Conservation (phyloP, 2,888 invertebrate species). For the Agriopis leucophaearia region DNA sequence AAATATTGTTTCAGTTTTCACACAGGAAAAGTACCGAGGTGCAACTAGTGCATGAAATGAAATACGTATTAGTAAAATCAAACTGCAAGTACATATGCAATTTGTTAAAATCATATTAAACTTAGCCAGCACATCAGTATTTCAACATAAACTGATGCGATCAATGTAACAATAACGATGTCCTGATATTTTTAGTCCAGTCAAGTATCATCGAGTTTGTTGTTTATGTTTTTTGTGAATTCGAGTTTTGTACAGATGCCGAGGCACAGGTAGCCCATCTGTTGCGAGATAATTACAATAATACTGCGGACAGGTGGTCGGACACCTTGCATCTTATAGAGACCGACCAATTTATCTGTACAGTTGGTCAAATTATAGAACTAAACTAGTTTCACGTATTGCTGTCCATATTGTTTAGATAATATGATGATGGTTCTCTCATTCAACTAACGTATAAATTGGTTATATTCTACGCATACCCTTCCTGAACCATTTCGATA, state of each 20-base stretch:
- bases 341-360: neutral
- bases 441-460: neutral
- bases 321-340: constrained; percentile 76
- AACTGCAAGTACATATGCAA: neutral
- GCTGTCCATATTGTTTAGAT: neutral
- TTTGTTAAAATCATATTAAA: neutral
- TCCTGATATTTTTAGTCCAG: constrained; percentile 34
- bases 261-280: constrained; percentile 79
- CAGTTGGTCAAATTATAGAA: neutral
- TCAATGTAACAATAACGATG: constrained; percentile 8
- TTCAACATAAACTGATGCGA: constrained; percentile 45
- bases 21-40: too few relatives aligned
- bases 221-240: constrained; percentile 61
- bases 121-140: neutral
- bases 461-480: neutral
- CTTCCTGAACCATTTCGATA: constrained; percentile 14
- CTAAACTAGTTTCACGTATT: neutral
- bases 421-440: neutral
- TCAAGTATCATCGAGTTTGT: constrained; percentile 35
- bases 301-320: constrained; percentile 76
- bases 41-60: too few relatives aligned
- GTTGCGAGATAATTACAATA: constrained; percentile 72
- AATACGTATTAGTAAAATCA: too few relatives aligned
- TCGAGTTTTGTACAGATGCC: constrained; percentile 51
- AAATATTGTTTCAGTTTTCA: too few relatives aligned